phyloP scores from a whole-genome alignment of 2,888 invertebrate species.

The Nymphalis polychloros region DNA sequence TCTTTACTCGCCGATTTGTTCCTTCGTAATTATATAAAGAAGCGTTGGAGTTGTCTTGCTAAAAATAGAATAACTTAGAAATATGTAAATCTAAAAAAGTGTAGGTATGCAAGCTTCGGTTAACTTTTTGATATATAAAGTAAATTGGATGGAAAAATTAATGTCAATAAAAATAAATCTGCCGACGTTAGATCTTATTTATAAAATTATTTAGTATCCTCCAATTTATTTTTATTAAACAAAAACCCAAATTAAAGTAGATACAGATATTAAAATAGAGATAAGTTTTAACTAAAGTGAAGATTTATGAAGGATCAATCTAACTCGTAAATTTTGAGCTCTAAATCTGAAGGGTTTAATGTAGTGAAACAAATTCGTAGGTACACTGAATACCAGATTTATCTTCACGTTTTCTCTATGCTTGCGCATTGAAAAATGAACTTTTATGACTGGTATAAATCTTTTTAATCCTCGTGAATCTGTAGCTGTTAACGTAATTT shows the following conservation, averaged over 20 bases:
- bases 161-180: too few relatives aligned
- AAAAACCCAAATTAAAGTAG: neutral
- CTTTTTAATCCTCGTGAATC: slow-evolving; percentile 16
- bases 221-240: neutral
- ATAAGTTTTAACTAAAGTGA: slow-evolving; percentile 3
- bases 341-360: slow-evolving; percentile 16
- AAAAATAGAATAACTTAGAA: too few relatives aligned
- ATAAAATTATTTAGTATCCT: too few relatives aligned
- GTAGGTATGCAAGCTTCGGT: too few relatives aligned
- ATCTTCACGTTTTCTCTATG: slow-evolving; percentile 19
- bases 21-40: too few relatives aligned
- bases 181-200: too few relatives aligned
- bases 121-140: too few relatives aligned
- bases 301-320: slow-evolving; percentile 7
- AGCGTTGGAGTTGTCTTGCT: too few relatives aligned
- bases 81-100: too few relatives aligned
- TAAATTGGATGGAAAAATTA: too few relatives aligned
- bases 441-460: slow-evolving; percentile 27
- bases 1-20: too few relatives aligned
- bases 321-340: slow-evolving; percentile 9
- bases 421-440: slow-evolving; percentile 35
- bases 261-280: neutral
- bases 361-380: slow-evolving; percentile 15
- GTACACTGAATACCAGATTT: slow-evolving; percentile 23
- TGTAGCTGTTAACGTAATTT: slow-evolving; percentile 5